Evolutionary conservation across 2,888 invertebrate genomes (phyloP), one percentile per base, ranked within the genome.

Genomic region (Platycheirus albimanus): DNA sequence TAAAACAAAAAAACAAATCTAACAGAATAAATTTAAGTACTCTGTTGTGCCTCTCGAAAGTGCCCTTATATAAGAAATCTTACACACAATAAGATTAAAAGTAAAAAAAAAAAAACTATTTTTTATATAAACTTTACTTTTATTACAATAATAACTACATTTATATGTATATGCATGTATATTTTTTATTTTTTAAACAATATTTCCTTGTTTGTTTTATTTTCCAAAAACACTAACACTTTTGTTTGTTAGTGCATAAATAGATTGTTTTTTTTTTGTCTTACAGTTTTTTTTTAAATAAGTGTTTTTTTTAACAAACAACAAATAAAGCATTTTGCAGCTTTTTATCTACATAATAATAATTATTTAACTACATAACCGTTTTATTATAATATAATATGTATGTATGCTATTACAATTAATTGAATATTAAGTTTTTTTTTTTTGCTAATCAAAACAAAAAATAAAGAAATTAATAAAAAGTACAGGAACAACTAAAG

Each of bases 81-180:
- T 33, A 47, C 28, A 11, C 3, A 33, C 17, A 45, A 43, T 6
- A 13, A 45, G 30, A 33, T 41, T 19, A 19, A 36, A 36, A 54
- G 13, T 13, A n/a, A 38, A 61, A 52, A 49, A 45, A 64, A 67
- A 49, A 4, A 4, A 33, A 6, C 24, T 83, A 78, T 72, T 83
- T 81, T 83, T 83, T 83, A 83, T 83, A 83, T 72, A 83, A 83
- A 83, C 43, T 83, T 83, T 83, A 83, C 54, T 72, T 72, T 77
- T 83, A 64, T 77, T 61, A 33, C 6, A 30, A n/a, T n/a, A n/a
- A n/a, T n/a, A n/a, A n/a, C n/a, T n/a, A n/a, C n/a, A n/a, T n/a
- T n/a, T n/a, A n/a, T n/a, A n/a, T n/a, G 36, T 45, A 41, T 67
- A 51, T 63, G 8, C 30, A 45, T 74, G 63, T 71, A 58, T 81